A percentile compares a stretch with the other conserved stretches of the same genome.
Conservation (phyloP, 2,113 vertebrate species). For the Sander vitreus region DNA sequence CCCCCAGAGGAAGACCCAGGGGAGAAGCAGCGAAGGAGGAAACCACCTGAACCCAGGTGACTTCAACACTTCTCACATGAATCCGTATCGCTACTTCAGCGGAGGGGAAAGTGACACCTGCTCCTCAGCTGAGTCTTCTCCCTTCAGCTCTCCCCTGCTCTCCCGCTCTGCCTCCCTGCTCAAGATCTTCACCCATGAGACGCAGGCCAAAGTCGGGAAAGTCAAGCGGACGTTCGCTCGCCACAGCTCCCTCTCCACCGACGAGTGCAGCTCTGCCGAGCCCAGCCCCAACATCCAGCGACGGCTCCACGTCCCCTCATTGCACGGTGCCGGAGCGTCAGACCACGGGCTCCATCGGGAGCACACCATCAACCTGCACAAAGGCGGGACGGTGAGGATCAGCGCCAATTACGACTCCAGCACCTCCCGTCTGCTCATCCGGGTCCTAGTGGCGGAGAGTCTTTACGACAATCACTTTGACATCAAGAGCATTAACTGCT, state of each 20-base stretch:
- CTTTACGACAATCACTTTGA: conserved; percentile 92
- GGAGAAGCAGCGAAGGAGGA: conserved; percentile 66
- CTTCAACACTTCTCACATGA: conserved; percentile 87
- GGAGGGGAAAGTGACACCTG: conserved; percentile 96
- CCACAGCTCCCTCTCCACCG: conserved; percentile 94
- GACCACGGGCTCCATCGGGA: conserved; percentile 81
- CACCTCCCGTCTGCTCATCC: conserved; percentile 90
- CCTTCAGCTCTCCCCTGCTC: conserved; percentile 93
- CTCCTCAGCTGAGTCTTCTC: conserved; percentile 95
- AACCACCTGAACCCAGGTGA: conserved; percentile 85
- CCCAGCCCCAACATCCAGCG: conserved; percentile 91
- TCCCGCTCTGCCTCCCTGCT: conserved; percentile 95
- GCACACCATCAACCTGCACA: conserved; percentile 89
- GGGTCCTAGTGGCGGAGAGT: conserved; percentile 90
- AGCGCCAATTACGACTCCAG: conserved; percentile 90
- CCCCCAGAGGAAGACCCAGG: conserved; percentile 83
- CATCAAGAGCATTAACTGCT: conserved; percentile 95
- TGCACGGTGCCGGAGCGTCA: conserved; percentile 67
- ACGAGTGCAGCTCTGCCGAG: conserved; percentile 94
- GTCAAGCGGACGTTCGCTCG: conserved; percentile 91
- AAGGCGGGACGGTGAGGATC: conserved; percentile 89
- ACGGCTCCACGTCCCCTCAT: conserved; percentile 82
- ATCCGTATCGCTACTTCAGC: conserved; percentile 93
- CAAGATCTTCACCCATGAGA: conserved; percentile 94
- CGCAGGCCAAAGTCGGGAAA: conserved; percentile 94